phyloP scores from a whole-genome alignment of 1,140 invertebrate genomes.

The Panagrolaimus sp. region DNA sequence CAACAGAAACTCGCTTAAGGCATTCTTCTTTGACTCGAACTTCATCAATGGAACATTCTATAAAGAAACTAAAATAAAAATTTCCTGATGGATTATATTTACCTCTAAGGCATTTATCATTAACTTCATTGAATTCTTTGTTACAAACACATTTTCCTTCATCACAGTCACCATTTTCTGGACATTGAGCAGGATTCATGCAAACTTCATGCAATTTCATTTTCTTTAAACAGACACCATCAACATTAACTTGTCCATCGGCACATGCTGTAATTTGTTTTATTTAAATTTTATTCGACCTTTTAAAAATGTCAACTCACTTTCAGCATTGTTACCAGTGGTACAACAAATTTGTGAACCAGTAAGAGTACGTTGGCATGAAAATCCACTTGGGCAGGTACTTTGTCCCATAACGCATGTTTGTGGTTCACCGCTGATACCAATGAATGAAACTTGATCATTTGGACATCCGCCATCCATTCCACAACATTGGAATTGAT shows the following conservation, averaged over 20 bases:
- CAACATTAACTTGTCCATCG: constrained; percentile 55
- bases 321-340: constrained; percentile 35
- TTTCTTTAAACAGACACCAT: constrained; percentile 54
- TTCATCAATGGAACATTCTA: constrained; percentile 41
- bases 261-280: constrained; percentile 38
- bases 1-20: constrained; percentile 40
- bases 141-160: constrained; percentile 53
- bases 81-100: constrained; percentile 20
- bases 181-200: constrained; percentile 50
- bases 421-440: constrained; percentile 57
- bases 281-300: not conserved
- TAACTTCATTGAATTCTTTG: constrained; percentile 31
- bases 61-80: not conserved
- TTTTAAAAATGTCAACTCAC: not conserved
- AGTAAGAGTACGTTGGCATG: constrained; percentile 50
- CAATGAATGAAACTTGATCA: constrained; percentile 57
- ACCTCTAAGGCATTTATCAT: constrained; percentile 45
- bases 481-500: constrained; percentile 58
- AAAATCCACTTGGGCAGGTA: constrained; percentile 56
- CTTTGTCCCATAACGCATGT: constrained; percentile 56
- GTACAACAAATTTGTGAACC: constrained; percentile 58
- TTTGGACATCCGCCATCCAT: constrained; percentile 59
- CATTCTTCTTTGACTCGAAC: constrained; percentile 39
- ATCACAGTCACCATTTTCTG: constrained; percentile 41
- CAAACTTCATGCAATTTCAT: constrained; percentile 47